Evolutionary conservation across 1,140 invertebrate species (phyloP), one percentile per base, ranked within the genome.

Genomic region (Drosophila sechellia): DNA sequence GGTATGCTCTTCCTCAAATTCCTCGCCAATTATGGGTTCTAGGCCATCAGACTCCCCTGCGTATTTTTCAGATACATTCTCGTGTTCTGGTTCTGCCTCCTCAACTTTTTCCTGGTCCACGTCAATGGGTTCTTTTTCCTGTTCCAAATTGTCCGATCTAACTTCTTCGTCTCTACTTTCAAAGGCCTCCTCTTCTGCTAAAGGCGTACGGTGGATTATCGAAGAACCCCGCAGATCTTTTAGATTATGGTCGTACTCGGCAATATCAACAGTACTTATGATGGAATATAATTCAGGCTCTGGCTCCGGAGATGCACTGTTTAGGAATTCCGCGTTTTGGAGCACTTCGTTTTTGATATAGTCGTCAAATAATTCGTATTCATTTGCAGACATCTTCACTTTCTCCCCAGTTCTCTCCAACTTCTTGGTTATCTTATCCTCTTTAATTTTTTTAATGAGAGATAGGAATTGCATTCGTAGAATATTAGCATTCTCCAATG

Each of bases 381-480:
- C 11, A 17, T 40, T 10, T 3, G 5, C 27, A 12, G 0, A 12
- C 1, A 31, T 3, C 12, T 13, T 1, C 0, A 10, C 5, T 15
- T 2, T 4, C 17, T 68, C 45, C 13, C 50, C 45, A n/a, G 11
- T 50, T 2, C 6, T 31, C 31, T n/a, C 1, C 10, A 68, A 20
- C 2, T 10, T 12, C 12, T 3, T 42, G 45, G 64, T 68, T 1
- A 68, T 17, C 0, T 50, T 20, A n/a, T 68, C 59, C 3, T 34
- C 8, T 4, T 25, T 50, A 1, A 17, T n/a, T 27, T 68, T 68
- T 48, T 68, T 64, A 8, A 65, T 5, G 3, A 68, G 20, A 17
- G 8, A 25, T 4, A 68, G 12, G n/a, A 35, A n/a, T n/a, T 68
- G 59, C 10, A 1, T n/a, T 1, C 10, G 0, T 13, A 64, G 0